Conservation (phyloP, 2,797 vertebrate genomes). For the Cheirogaleus major region DNA sequence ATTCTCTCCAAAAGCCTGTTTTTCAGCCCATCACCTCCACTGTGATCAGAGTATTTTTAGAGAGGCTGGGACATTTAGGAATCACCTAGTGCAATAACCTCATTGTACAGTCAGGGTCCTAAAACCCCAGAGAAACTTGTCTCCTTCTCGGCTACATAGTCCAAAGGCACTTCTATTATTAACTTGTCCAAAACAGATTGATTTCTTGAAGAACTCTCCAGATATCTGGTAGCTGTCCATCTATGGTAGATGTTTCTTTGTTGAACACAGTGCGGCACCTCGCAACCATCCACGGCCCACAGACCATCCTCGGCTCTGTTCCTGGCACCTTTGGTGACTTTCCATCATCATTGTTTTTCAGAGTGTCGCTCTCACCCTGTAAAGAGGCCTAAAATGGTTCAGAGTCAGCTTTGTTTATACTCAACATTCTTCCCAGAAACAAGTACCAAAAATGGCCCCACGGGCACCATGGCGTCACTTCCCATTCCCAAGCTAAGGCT, state of each 20-base stretch:
- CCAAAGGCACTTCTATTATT: background rate
- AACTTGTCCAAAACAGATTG: background rate
- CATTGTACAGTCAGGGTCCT: background rate
- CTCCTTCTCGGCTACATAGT: background rate
- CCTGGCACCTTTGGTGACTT: slow-evolving; percentile 41
- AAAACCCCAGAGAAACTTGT: background rate
- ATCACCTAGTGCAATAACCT: background rate
- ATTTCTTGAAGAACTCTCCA: background rate
- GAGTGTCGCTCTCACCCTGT: background rate
- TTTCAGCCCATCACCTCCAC: background rate
- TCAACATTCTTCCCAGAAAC: slow-evolving; percentile 3
- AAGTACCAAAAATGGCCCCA: slow-evolving; percentile 42
- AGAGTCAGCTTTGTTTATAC: slow-evolving; percentile 56
- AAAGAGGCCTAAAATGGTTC: slow-evolving; percentile 21
- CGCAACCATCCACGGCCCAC: fast-evolving
- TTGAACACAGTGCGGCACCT: fast-evolving
- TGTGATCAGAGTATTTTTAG: background rate
- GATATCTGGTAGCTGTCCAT: background rate
- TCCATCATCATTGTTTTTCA: background rate
- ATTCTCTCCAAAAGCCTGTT: background rate
- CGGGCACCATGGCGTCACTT: background rate
- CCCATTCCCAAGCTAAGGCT: background rate
- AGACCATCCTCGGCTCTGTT: background rate
- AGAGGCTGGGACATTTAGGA: background rate
- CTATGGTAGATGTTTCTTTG: background rate